phyloP scores from a whole-genome alignment of 2,113 vertebrate genomes.

The Atractosteus spatula region DNA sequence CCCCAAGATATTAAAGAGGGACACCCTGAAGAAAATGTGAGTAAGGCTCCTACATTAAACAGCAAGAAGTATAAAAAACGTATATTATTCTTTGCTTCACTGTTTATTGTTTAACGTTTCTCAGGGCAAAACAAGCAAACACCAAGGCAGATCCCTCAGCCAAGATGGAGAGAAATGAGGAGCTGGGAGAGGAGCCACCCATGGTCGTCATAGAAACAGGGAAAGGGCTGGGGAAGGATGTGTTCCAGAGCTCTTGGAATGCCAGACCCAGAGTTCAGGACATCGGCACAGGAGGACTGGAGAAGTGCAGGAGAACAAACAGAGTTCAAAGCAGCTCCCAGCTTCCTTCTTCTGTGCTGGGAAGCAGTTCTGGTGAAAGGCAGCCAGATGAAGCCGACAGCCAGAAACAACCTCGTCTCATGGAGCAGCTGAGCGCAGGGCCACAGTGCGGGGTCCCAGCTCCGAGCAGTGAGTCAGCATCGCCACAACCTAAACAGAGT shows the following conservation, averaged over 20 bases:
- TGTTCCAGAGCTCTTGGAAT: slow-evolving; percentile 22
- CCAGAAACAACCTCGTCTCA: slow-evolving; percentile 60
- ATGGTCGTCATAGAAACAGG: slow-evolving; percentile 26
- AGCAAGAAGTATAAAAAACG: slow-evolving; percentile 28
- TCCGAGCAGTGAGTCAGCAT: slow-evolving; percentile 59
- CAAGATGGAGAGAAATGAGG: slow-evolving; percentile 48
- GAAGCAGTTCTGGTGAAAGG: slow-evolving; percentile 53
- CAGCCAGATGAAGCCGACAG: slow-evolving; percentile 49
- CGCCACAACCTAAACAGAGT: slow-evolving; percentile 51
- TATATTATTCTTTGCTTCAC: slow-evolving; percentile 34
- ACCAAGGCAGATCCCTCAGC: slow-evolving; percentile 39
- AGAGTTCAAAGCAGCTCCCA: slow-evolving; percentile 53
- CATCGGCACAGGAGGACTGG: slow-evolving; percentile 29
- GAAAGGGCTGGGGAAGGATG: slow-evolving; percentile 29
- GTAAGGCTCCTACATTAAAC: slow-evolving; percentile 46
- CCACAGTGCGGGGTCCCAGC: slow-evolving; percentile 25
- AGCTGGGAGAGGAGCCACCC: slow-evolving; percentile 41
- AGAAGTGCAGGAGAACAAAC: slow-evolving; percentile 49
- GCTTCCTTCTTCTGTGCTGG: slow-evolving; percentile 58
- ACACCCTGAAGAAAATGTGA: slow-evolving; percentile 60
- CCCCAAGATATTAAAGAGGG: slow-evolving; percentile 56
- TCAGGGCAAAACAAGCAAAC: slow-evolving; percentile 73
- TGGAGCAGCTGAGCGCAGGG: slow-evolving; percentile 41
- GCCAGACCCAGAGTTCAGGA: slow-evolving; percentile 35
- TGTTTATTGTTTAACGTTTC: slow-evolving; percentile 45